phyloP scores from a whole-genome alignment of 1,140 invertebrate genomes.

The Zaprionus capensis region DNA sequence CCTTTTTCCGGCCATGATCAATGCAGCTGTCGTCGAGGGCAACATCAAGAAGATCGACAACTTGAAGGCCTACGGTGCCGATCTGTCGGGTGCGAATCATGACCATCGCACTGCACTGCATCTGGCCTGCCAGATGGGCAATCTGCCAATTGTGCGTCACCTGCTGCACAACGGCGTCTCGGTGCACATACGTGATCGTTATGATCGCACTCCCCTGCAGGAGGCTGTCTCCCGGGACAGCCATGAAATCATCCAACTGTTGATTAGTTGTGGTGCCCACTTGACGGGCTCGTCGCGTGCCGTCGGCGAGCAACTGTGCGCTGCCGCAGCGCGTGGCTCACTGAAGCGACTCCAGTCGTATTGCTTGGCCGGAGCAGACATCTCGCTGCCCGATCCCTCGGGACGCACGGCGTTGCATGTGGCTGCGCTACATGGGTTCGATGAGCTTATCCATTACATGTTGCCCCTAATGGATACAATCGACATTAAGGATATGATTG shows the following conservation, averaged over 20 bases:
- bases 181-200: slow-evolving; percentile 88
- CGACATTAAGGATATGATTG: slow-evolving; percentile 83
- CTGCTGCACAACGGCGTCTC: slow-evolving; percentile 92
- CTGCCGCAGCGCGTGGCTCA: slow-evolving; percentile 87
- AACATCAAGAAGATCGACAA: slow-evolving; percentile 86
- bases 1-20: slow-evolving; percentile 91
- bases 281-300: slow-evolving; percentile 84
- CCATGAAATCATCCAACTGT: slow-evolving; percentile 87
- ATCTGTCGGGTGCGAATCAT: slow-evolving; percentile 91
- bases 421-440: slow-evolving; percentile 85
- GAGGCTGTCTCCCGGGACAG: slow-evolving; percentile 88
- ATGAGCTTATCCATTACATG: slow-evolving; percentile 83
- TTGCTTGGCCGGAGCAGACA: slow-evolving; percentile 87
- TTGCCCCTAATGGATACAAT: slow-evolving; percentile 83
- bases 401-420: slow-evolving; percentile 88
- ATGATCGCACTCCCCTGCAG: slow-evolving; percentile 87
- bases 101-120: slow-evolving; percentile 93
- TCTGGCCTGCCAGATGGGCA: slow-evolving; percentile 90
- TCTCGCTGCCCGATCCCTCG: slow-evolving; percentile 86
- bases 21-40: slow-evolving; percentile 88
- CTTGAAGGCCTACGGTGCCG: slow-evolving; percentile 87
- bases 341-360: slow-evolving; percentile 86
- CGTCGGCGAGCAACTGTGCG: slow-evolving; percentile 87
- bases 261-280: slow-evolving; percentile 88
- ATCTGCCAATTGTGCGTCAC: slow-evolving; percentile 89